phyloP scores from a whole-genome alignment of 37 sponge, comb jelly and placozoan genomes.

The Spongilla lacustris region DNA sequence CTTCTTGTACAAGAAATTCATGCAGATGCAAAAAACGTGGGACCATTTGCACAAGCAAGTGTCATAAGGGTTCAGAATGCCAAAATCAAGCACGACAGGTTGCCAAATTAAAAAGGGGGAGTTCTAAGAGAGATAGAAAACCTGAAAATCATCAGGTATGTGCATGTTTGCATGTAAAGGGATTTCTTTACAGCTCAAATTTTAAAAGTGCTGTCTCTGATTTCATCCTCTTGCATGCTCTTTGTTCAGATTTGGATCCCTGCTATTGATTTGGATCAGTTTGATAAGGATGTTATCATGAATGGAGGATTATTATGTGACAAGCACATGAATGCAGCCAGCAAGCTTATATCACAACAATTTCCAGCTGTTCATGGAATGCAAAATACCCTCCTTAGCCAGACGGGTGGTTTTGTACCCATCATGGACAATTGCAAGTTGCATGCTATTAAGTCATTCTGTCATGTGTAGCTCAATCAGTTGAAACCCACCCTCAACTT shows the following conservation, averaged over 20 bases:
- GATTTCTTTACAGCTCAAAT: too few relatives aligned
- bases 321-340: constrained; percentile 20
- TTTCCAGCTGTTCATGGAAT: constrained; percentile 13
- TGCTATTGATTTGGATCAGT: background rate
- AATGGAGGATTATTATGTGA: background rate
- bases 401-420: constrained; percentile 1
- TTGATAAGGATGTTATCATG: constrained; percentile 2
- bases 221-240: too few relatives aligned
- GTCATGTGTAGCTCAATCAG: too few relatives aligned
- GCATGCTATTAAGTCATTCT: background rate
- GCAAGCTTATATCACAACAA: constrained; percentile 5
- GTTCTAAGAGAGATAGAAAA: too few relatives aligned
- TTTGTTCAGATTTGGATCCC: background rate
- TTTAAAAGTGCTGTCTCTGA: too few relatives aligned
- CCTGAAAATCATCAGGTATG: too few relatives aligned
- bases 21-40: constrained; percentile 13
- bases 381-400: constrained; percentile 10
- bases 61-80: constrained; percentile 38
- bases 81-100: background rate
- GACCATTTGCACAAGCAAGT: constrained; percentile 25
- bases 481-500: too few relatives aligned
- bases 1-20: background rate
- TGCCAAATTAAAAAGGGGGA: too few relatives aligned
- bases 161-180: too few relatives aligned
- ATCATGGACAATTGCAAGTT: background rate